Conservation (phyloP, 1,140 invertebrate species). For the Cydia splendana region DNA sequence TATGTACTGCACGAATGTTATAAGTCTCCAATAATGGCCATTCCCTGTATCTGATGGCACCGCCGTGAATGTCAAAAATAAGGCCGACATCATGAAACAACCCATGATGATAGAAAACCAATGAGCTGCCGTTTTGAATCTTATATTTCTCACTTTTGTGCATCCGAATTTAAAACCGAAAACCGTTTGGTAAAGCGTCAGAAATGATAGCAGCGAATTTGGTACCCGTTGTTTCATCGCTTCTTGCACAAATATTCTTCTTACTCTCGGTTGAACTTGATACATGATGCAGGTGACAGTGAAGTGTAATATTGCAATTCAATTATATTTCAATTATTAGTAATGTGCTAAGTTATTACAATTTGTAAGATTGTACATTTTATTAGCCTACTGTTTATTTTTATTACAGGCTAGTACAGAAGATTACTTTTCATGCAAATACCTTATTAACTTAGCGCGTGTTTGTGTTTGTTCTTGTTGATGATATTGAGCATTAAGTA, state of each 20-base stretch:
- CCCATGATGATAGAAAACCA: not conserved
- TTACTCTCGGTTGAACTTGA: not conserved
- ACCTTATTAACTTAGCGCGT: not conserved
- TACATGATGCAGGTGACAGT: not conserved
- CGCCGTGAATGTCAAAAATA: not conserved
- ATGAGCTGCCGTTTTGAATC: not conserved
- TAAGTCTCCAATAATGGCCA: not conserved
- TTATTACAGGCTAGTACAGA: not conserved
- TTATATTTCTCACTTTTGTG: not conserved
- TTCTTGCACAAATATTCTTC: not conserved
- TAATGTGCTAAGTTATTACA: not conserved
- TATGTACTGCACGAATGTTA: slow-evolving; percentile 7
- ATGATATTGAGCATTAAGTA: too few species aligned
- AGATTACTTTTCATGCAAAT: not conserved
- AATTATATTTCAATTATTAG: not conserved
- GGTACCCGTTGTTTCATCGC: not conserved
- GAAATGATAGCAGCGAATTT: not conserved
- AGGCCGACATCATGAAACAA: not conserved
- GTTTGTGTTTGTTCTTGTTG: too few species aligned
- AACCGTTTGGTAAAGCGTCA: not conserved
- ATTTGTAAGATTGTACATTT: not conserved
- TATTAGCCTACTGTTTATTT: not conserved
- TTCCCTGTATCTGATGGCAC: not conserved
- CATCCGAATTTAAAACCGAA: slow-evolving; percentile 17
- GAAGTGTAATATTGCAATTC: not conserved